These are phyloP conservation scores for Cryptocephalus moraei DNA, from an alignment of 2,888 invertebrate genomes.

Conservation along the genomic window DNA sequence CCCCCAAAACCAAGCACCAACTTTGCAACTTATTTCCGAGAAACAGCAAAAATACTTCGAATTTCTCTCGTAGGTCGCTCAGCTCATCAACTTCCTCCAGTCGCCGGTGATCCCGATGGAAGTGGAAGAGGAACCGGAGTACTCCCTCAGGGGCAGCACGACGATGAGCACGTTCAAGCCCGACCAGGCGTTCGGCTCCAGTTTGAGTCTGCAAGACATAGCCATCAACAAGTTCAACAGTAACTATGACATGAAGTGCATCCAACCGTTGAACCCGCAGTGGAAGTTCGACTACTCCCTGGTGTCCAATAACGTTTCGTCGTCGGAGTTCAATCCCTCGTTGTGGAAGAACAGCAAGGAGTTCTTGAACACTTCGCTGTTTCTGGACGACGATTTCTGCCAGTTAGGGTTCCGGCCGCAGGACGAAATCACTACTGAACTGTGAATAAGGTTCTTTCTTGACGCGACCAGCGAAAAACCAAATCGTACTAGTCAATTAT, in stretches of 20 bases:
- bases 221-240: slow-evolving; percentile 31
- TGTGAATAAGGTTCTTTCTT: slow-evolving; percentile 38
- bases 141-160: slow-evolving; percentile 25
- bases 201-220: slow-evolving; percentile 32
- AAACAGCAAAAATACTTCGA: too few species aligned
- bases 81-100: slow-evolving; percentile 68
- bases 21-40: too few species aligned
- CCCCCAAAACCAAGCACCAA: too few species aligned
- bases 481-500: not conserved
- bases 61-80: slow-evolving; percentile 43
- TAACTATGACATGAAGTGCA: slow-evolving; percentile 30
- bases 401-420: slow-evolving; percentile 78
- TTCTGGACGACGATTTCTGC: slow-evolving; percentile 72
- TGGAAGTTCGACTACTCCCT: slow-evolving; percentile 42
- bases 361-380: slow-evolving; percentile 42
- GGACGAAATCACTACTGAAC: slow-evolving; percentile 81
- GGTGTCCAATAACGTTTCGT: slow-evolving; percentile 19
- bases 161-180: slow-evolving; percentile 39
- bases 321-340: slow-evolving; percentile 42
- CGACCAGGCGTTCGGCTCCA: slow-evolving; percentile 33
- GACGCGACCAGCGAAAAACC: not conserved
- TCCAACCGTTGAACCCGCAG: slow-evolving; percentile 38
- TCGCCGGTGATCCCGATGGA: slow-evolving; percentile 32
- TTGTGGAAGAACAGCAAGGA: slow-evolving; percentile 36
- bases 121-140: slow-evolving; percentile 16